Evolutionary conservation across 2,888 invertebrate genomes (phyloP).

Genomic region (Trissoscelio sp.): DNA sequence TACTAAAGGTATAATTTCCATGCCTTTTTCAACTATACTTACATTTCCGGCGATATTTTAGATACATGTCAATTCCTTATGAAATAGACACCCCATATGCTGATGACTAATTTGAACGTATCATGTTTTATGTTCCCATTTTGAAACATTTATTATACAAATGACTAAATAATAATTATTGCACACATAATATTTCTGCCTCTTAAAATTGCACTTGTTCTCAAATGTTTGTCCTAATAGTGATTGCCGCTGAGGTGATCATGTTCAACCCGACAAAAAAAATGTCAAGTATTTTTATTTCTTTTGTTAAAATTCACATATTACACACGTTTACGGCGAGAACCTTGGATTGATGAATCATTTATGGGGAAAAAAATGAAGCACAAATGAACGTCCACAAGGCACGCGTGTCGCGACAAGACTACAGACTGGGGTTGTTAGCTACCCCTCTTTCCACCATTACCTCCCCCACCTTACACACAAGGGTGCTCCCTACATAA

Average conservation of each 20-base stretch:
- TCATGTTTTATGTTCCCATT: neutral
- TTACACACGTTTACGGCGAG: constrained; percentile 6
- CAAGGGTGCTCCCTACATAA: constrained; percentile 40
- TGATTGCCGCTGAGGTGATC: neutral
- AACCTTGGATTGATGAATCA: constrained; percentile 48
- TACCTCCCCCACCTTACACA: constrained; percentile 38
- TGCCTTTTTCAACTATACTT: constrained; percentile 2
- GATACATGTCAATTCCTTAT: constrained; percentile 22
- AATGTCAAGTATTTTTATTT: neutral
- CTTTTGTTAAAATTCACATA: constrained; percentile 17
- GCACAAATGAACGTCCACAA: constrained; percentile 43
- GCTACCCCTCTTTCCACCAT: constrained; percentile 56
- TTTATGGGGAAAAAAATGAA: constrained; percentile 27
- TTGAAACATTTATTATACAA: neutral
- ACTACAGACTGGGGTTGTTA: constrained; percentile 50
- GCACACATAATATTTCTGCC: neutral
- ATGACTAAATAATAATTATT: neutral
- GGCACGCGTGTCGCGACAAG: constrained; percentile 45
- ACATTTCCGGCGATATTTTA: constrained; percentile 44
- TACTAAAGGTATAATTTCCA: too few relatives aligned
- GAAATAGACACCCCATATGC: neutral
- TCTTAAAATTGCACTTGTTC: neutral
- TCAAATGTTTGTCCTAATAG: neutral
- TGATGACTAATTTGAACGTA: neutral
- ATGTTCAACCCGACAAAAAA: neutral